Base-by-base conservation (phyloP, 2,888 invertebrate genomes). In the Mechanitis messenoides region DNA sequence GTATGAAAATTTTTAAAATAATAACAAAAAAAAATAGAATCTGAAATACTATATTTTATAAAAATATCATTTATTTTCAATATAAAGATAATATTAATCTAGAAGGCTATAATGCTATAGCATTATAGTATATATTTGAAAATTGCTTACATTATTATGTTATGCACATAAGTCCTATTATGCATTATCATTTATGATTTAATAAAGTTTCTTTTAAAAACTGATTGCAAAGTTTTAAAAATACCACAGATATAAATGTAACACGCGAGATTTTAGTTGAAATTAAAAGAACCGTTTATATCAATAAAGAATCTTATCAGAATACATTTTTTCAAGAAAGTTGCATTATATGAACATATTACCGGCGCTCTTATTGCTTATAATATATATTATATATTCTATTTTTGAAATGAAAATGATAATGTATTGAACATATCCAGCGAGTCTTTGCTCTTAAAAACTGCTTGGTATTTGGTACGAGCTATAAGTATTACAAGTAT, bases 271-370 rank as follows among this genome's bases (percentile, higher is more conserved):
- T 55, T 62, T 45, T 45, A n/a, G 53, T 55, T 62, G 50, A 50
- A 62, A 62, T 62, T 58, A 62, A 62, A 53, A 60, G 55, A 53
- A 33, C 56, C 56, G 50, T 38, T 60, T 50, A 62, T 50, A 58
- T 58, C 33, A 35, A 35, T 53, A 61, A 55, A 50, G 58, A 45
- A 58, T 62, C 55, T 58, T 58, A 61, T 55, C 45, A 45, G 31
- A 33, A 42, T 33, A 46, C 46, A 57, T 46, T 3, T 20, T 61
- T 61, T 33, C 50, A 55, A 20, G 54, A 61, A 38, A 53, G 57
- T 31, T 28, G 4, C 33, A 5, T 45, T 53, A 9, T 12, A 53
- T 42, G 28, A 31, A 31, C 53, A 45, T n/a, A 58, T 20, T 28
- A 58, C 42, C 53, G 1, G 45, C 6, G 45, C 9, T 45, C 58